These are phyloP conservation scores for Zhuqinia jingwanae DNA, from an alignment of 2,888 invertebrate species.

Conservation along the genomic window DNA sequence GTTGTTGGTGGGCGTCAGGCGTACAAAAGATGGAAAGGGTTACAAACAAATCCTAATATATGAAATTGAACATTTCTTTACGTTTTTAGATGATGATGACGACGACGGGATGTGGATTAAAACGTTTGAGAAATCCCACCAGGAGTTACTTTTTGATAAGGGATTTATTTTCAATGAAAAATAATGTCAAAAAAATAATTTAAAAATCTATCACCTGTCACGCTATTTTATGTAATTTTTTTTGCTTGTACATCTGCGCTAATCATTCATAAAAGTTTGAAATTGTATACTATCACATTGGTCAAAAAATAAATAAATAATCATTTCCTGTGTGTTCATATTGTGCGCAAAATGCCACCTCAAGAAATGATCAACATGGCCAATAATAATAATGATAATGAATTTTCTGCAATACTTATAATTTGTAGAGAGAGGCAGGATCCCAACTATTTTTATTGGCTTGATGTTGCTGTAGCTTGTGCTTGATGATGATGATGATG, in stretches of 20 bases:
- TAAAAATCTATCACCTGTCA: conserved; percentile 18
- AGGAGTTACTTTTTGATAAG: too few species aligned
- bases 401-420: conserved; percentile 7
- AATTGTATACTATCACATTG: not conserved
- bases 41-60: too few species aligned
- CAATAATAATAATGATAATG: not conserved
- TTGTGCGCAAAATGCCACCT: too few species aligned
- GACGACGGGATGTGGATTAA: too few species aligned
- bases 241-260: conserved; percentile 53
- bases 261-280: conserved; percentile 56
- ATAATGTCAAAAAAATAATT: not conserved
- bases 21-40: too few species aligned
- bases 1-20: too few species aligned
- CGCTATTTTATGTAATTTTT: not conserved
- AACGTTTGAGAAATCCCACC: not conserved
- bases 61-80: too few species aligned
- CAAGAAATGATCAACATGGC: too few species aligned
- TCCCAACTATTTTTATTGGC: not conserved
- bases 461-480: not conserved
- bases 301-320: conserved; percentile 19
- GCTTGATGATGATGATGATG: not conserved
- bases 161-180: not conserved
- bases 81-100: too few species aligned
- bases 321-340: not conserved
- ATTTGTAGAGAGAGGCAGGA: not conserved